Conservation (phyloP, 2,113 vertebrate genomes). For the Pelodiscus sinensis region DNA sequence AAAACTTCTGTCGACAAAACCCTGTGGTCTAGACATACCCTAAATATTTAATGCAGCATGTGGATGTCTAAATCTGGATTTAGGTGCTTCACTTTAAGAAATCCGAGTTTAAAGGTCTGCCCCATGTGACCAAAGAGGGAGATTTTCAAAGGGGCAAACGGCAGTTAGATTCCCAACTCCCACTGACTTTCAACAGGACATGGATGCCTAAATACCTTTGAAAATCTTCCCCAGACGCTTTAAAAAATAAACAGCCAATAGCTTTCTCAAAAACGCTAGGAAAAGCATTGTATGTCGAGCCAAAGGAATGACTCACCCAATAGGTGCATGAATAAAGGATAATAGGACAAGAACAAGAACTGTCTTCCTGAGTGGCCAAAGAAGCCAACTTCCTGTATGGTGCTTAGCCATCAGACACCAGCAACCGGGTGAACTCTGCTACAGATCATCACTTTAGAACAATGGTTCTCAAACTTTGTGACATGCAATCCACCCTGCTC, state of each 20-base stretch:
- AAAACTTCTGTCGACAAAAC: too few species aligned
- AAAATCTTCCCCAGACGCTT: neutral
- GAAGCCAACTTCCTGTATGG: slow-evolving; percentile 1
- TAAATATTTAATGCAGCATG: neutral
- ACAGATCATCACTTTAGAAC: neutral
- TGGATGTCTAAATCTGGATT: neutral
- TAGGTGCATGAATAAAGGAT: neutral
- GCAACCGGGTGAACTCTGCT: slow-evolving; percentile 1
- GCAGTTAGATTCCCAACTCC: neutral
- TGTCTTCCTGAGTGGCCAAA: neutral
- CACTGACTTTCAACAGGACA: neutral
- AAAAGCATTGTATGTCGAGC: neutral
- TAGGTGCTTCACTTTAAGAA: neutral
- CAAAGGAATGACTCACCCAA: neutral
- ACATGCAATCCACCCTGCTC: too few species aligned
- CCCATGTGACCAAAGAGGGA: neutral
- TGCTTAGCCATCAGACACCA: neutral
- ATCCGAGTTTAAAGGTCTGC: neutral
- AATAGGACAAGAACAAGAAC: neutral
- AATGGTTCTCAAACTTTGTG: neutral
- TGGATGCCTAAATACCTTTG: neutral
- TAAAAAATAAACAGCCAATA: neutral
- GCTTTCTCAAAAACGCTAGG: neutral
- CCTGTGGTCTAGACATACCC: too few species aligned
- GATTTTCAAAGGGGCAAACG: neutral